phyloP scores from a whole-genome alignment of 1,140 invertebrate genomes.

The Cyphomyrmex costatus region DNA sequence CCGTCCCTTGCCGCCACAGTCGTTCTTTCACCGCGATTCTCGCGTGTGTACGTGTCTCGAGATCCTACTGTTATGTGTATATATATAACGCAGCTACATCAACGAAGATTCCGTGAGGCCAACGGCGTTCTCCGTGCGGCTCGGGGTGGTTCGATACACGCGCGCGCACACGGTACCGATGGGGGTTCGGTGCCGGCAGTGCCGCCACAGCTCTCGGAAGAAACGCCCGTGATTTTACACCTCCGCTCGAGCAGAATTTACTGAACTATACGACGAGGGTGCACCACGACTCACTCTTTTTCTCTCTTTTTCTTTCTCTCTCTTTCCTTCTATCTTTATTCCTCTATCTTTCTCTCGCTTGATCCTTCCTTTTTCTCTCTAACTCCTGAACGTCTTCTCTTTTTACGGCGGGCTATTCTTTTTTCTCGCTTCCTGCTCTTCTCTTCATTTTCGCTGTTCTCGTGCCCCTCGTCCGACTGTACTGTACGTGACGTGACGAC shows the following conservation, averaged over 20 bases:
- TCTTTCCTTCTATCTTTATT: not conserved
- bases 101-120: conserved; percentile 45
- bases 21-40: not conserved
- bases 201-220: conserved; percentile 85
- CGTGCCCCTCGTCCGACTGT: not conserved
- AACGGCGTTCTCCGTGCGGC: conserved; percentile 42
- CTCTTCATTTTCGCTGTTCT: not conserved
- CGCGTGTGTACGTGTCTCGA: conserved; percentile 22
- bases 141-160: conserved; percentile 84
- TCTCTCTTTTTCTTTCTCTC: not conserved
- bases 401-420: not conserved
- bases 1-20: not conserved
- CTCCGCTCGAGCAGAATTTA: conserved; percentile 70
- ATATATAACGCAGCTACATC: not conserved
- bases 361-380: not conserved
- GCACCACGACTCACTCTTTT: conserved; percentile 66
- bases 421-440: conserved; percentile 1
- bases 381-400: conserved; percentile 8
- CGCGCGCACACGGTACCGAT: conserved; percentile 82
- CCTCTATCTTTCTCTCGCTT: not conserved
- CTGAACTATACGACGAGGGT: conserved; percentile 75
- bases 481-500: not conserved
- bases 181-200: conserved; percentile 81
- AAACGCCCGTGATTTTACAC: conserved; percentile 85
- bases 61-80: not conserved